phyloP scores from a whole-genome alignment of 2,113 vertebrate genomes.

The Myotis davidii region DNA sequence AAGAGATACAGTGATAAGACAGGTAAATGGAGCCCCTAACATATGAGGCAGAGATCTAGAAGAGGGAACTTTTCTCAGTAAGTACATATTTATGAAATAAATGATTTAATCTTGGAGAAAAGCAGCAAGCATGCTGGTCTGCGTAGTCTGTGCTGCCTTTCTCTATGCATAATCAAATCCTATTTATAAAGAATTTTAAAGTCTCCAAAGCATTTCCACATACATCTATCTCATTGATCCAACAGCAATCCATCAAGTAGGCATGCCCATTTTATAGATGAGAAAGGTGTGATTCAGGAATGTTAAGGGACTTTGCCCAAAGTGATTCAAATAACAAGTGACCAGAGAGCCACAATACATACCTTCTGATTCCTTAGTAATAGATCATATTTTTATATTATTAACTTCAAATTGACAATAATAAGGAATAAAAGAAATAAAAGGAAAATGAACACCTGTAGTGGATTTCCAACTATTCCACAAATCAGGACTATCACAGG shows the following conservation, averaged over 20 bases:
- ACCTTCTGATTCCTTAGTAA: not conserved
- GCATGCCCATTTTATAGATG: not conserved
- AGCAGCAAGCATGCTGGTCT: not conserved
- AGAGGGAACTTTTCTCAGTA: not conserved
- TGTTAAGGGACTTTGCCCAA: not conserved
- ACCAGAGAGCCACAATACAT: not conserved
- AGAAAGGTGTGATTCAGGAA: not conserved
- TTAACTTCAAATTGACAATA: not conserved
- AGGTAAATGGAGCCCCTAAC: not conserved
- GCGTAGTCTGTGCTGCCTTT: not conserved
- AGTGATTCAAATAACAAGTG: not conserved
- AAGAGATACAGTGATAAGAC: not conserved
- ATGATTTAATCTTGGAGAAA: not conserved
- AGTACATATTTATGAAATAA: not conserved
- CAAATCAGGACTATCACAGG: not conserved
- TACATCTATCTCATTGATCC: not conserved
- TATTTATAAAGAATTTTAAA: not conserved
- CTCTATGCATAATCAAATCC: not conserved
- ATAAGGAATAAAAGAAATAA: not conserved
- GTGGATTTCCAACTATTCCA: not conserved
- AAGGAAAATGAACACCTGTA: not conserved
- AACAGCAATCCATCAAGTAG: not conserved
- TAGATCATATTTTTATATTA: not conserved
- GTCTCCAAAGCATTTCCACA: not conserved
- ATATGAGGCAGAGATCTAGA: too few relatives aligned